These are phyloP conservation scores for Syndactyla subalaris DNA, from an alignment of 2,797 vertebrate genomes.

Conservation along the genomic window DNA sequence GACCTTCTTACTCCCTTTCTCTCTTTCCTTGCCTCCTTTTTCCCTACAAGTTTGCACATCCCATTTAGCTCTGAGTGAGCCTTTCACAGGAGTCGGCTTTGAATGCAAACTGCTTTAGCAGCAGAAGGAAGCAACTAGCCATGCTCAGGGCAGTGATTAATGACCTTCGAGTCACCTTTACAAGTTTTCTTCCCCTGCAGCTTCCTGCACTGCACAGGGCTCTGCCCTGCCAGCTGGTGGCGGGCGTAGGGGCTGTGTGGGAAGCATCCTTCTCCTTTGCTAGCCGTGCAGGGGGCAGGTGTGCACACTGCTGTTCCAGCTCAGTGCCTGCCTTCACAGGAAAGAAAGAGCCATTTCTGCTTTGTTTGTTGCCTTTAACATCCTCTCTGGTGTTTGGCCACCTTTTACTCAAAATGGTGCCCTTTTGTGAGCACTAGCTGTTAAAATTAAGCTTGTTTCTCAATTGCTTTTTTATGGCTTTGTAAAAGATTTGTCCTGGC, in stretches of 20 bases:
- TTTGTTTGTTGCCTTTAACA: background rate
- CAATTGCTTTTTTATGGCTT: slow-evolving; percentile 15
- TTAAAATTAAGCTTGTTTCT: slow-evolving; percentile 32
- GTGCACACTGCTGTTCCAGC: accelerated
- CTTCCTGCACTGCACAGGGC: accelerated
- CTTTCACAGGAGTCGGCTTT: background rate
- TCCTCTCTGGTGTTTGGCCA: background rate
- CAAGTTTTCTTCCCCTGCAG: background rate
- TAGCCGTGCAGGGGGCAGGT: accelerated
- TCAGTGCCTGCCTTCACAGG: background rate
- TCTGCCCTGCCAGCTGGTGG: background rate
- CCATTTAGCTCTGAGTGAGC: background rate
- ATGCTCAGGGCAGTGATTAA: background rate
- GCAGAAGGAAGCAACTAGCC: background rate
- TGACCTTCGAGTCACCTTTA: background rate
- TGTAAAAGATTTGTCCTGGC: slow-evolving; percentile 26
- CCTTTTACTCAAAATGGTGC: background rate
- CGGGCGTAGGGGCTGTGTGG: background rate
- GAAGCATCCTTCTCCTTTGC: background rate
- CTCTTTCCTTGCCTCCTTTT: background rate
- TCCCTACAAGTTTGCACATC: background rate
- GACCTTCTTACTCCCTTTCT: background rate
- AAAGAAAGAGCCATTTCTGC: background rate
- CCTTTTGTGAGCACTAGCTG: background rate
- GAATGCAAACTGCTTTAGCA: background rate